Base-by-base conservation (phyloP, 2,888 invertebrate species). In the Petrolisthes manimaculis region DNA sequence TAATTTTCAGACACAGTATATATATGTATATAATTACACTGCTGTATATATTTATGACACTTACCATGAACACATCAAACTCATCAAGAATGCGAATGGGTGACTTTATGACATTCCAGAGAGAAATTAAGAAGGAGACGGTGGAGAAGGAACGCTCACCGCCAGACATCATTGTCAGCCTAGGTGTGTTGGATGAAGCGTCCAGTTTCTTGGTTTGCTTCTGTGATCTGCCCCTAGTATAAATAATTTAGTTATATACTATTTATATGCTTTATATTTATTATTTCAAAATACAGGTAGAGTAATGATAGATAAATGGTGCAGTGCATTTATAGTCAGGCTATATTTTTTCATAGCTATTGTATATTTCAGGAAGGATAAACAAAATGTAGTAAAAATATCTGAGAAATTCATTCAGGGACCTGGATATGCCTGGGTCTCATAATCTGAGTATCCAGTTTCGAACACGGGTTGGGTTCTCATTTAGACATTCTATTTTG, bases 61-160 rank as follows among this genome's bases (percentile, higher is more conserved):
- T 83, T 92, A 97, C 98, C 96, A 99, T 98, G 93, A 97, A 99
- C 0, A 99, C 98, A 92, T 99, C 98, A 93, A 98, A 99, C 94
- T 99, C 99, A 93, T 99, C 99, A 92, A 99, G 94, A 93, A 98
- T 96, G 94, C 96, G 96, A 93, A 99, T 98, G 0, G 99, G 99
- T 92, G 97, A 95, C 92, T 96, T 96, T 92, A 97, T 96, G 91
- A 96, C 96, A 89, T 97, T 96, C 99, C 99, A 99, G 61, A 99
- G 94, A 56, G 98, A 95, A 93, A 98, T 95, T 91, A 99, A 95
- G 93, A 99, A 97, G 67, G 97, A 97, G 12, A 98, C 96, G 0
- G 98, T 99, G n/a, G 97, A 96, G 94, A 96, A 99, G 3, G 98
- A 98, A 87, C 98, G 95, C 94, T 99, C 99, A 5, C 99, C 99